phyloP scores from a whole-genome alignment of 1,140 invertebrate genomes.

The Ptiloglossa arizonensis region DNA sequence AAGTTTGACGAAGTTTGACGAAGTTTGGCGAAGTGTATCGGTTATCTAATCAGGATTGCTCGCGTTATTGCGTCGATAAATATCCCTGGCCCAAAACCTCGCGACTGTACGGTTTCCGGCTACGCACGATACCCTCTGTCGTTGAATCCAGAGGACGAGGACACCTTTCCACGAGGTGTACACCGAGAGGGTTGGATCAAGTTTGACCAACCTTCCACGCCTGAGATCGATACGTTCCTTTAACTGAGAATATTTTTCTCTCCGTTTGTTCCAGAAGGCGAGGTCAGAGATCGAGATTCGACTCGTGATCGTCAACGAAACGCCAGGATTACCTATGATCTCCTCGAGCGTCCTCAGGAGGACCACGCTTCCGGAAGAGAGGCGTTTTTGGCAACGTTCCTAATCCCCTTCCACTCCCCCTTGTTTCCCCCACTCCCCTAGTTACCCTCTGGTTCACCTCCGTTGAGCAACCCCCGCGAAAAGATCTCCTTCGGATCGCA shows the following conservation, averaged over 20 bases:
- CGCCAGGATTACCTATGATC: slow-evolving; percentile 60
- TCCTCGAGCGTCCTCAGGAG: slow-evolving; percentile 29
- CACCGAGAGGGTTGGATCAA: no score
- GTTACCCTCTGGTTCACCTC: slow-evolving; percentile 30
- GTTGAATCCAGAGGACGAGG: no score
- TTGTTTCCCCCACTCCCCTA: neutral
- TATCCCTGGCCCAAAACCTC: neutral
- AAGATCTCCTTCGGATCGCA: slow-evolving; percentile 15
- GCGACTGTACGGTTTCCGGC: no score
- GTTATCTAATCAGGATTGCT: neutral
- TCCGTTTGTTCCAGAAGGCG: slow-evolving; percentile 42
- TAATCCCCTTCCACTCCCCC: slow-evolving; percentile 46
- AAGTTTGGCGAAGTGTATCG: neutral
- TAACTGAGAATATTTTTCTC: no score
- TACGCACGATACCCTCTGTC: no score
- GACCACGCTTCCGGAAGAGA: slow-evolving; percentile 57
- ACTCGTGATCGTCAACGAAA: slow-evolving; percentile 12
- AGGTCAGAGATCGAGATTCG: neutral
- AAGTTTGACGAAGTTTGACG: no score
- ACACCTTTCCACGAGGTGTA: no score
- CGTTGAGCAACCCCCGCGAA: neutral
- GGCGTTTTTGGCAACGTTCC: slow-evolving; percentile 55
- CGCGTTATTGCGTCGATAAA: neutral
- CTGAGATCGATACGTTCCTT: no score
- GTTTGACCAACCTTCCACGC: no score